These are phyloP conservation scores for Saguinus imperator DNA, from an alignment of 2,113 vertebrate species.

Conservation along the genomic window DNA sequence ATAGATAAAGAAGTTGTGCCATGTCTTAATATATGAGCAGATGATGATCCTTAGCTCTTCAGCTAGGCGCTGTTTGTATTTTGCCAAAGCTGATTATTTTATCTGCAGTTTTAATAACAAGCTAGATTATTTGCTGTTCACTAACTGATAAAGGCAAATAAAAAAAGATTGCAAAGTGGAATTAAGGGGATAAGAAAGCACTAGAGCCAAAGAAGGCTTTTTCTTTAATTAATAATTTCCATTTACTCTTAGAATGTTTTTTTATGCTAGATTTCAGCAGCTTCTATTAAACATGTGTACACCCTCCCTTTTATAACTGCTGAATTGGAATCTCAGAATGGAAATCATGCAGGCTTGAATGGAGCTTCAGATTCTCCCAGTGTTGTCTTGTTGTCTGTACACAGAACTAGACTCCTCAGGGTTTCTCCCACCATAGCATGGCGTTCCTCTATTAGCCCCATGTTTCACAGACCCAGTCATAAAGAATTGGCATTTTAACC, in stretches of 20 bases:
- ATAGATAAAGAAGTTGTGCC: constrained; percentile 75
- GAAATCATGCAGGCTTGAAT: constrained; percentile 39
- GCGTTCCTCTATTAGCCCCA: constrained; percentile 29
- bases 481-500: constrained; percentile 52
- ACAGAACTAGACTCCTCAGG: constrained; percentile 36
- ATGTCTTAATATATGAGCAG: constrained; percentile 78
- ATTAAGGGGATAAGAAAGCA: constrained; percentile 62
- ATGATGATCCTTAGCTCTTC: constrained; percentile 64
- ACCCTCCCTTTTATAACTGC: neutral
- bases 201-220: constrained; percentile 22
- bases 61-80: constrained; percentile 71
- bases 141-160: neutral
- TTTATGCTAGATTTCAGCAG: constrained; percentile 33
- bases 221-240: constrained; percentile 67
- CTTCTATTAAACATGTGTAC: constrained; percentile 44
- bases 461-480: constrained; percentile 25
- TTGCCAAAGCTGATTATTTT: constrained; percentile 75
- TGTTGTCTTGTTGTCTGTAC: constrained; percentile 43
- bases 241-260: constrained; percentile 61
- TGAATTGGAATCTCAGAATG: constrained; percentile 33
- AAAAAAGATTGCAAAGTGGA: constrained; percentile 47
- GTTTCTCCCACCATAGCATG: constrained; percentile 13
- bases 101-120: constrained; percentile 47
- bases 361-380: constrained; percentile 20
- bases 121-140: constrained; percentile 50